Conservation (phyloP, 2,113 vertebrate species). For the Tor tambroides region DNA sequence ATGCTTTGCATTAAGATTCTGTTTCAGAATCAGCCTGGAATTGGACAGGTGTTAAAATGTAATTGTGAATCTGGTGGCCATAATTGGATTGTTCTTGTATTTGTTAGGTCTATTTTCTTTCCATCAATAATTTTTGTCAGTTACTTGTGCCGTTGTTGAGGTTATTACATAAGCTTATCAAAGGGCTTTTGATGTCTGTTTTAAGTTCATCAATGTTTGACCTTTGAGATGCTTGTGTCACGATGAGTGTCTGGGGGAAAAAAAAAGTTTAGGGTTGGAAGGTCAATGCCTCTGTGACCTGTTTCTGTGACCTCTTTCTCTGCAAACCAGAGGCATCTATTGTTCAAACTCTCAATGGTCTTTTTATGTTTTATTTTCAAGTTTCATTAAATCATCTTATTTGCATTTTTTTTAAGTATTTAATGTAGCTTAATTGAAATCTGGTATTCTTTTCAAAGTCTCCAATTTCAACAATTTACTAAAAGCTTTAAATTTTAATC, state of each 20-base stretch:
- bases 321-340: not conserved
- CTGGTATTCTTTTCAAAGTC: not conserved
- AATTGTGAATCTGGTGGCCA: not conserved
- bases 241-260: not conserved
- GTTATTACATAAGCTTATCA: not conserved
- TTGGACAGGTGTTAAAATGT: not conserved
- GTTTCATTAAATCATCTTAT: too few relatives aligned
- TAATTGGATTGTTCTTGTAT: conserved; percentile 1
- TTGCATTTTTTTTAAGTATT: too few relatives aligned
- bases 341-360: not conserved
- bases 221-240: not conserved
- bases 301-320: not conserved
- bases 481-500: too few relatives aligned
- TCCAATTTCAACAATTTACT: not conserved
- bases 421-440: not conserved
- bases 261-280: not conserved
- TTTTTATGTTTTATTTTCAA: too few relatives aligned
- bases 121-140: not conserved
- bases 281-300: not conserved
- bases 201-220: conserved; percentile 14
- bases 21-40: not conserved
- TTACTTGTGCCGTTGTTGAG: not conserved
- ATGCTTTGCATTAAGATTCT: not conserved
- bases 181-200: not conserved
- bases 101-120: not conserved